phyloP scores from a whole-genome alignment of 92 coral and sea anemone genomes.

The Pocillopora meandrina region DNA sequence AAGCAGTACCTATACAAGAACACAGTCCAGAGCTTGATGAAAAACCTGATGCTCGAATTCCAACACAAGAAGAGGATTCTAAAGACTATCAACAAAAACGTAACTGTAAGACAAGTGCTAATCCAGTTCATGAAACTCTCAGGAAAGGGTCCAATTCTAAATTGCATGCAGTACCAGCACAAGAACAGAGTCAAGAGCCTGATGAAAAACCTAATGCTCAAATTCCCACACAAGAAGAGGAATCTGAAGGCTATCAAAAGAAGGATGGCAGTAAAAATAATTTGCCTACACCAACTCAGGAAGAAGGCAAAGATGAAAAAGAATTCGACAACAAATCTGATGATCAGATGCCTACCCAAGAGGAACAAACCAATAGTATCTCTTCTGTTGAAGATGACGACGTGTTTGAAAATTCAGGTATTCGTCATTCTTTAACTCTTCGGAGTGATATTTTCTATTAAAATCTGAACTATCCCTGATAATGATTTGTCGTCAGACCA shows the following conservation, averaged over 20 bases:
- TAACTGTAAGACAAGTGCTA: neutral
- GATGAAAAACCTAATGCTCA: neutral
- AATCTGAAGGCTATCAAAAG: neutral
- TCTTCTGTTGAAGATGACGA: constrained; percentile 21
- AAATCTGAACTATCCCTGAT: too few species aligned
- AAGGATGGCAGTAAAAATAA: neutral
- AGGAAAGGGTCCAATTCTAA: neutral
- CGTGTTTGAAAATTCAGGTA: constrained; percentile 31
- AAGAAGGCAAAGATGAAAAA: neutral
- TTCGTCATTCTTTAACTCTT: neutral
- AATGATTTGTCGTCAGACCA: too few species aligned
- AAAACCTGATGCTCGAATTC: constrained; percentile 2
- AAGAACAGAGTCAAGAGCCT: constrained; percentile 13
- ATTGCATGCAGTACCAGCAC: neutral
- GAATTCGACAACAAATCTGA: neutral
- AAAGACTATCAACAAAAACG: neutral
- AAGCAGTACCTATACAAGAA: constrained; percentile 19
- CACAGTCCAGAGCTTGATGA: neutral
- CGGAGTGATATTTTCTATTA: too few species aligned
- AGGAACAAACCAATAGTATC: neutral
- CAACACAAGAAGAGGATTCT: constrained; percentile 1
- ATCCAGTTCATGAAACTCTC: constrained; percentile 7
- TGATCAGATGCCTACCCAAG: constrained; percentile 7
- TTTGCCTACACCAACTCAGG: neutral
- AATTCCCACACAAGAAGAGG: neutral